These are phyloP conservation scores for Dicyrtoma fusca DNA, from an alignment of 2,888 invertebrate genomes.

Conservation along the genomic window DNA sequence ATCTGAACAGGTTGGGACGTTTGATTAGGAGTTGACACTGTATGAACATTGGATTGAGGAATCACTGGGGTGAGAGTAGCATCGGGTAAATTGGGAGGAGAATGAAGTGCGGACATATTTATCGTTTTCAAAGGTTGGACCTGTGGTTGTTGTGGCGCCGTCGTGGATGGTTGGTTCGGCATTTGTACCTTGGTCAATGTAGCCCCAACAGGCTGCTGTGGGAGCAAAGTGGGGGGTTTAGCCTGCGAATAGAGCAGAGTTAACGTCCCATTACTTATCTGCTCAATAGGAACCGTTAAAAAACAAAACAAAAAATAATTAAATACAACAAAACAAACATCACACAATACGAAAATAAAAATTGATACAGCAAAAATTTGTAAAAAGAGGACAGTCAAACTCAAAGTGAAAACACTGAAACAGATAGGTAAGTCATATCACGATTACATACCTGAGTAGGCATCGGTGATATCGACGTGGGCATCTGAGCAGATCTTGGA, in stretches of 20 bases:
- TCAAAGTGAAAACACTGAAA: background rate
- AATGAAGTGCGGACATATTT: conserved; percentile 53
- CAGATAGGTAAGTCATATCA: background rate
- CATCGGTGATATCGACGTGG: conserved; percentile 27
- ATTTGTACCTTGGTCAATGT: conserved; percentile 43
- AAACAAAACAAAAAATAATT: background rate
- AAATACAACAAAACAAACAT: conserved; percentile 10
- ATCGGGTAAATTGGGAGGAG: conserved; percentile 53
- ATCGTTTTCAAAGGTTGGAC: conserved; percentile 54
- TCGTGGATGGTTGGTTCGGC: conserved; percentile 41
- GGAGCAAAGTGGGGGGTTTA: conserved; percentile 36
- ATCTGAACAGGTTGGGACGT: conserved; percentile 46
- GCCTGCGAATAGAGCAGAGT: conserved; percentile 36
- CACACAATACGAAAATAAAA: background rate
- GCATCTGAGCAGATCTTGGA: conserved; percentile 26
- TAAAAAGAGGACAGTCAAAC: background rate
- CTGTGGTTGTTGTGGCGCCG: conserved; percentile 30
- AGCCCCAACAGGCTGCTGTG: conserved; percentile 34
- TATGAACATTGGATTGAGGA: conserved; percentile 45
- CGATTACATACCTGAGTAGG: conserved; percentile 25
- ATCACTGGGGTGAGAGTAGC: conserved; percentile 55
- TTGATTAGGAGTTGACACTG: conserved; percentile 29
- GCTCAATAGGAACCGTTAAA: background rate
- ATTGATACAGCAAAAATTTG: background rate
- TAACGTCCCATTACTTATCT: conserved; percentile 38